Conservation (phyloP, 1,140 invertebrate species). For the Medauroidea extradentata region DNA sequence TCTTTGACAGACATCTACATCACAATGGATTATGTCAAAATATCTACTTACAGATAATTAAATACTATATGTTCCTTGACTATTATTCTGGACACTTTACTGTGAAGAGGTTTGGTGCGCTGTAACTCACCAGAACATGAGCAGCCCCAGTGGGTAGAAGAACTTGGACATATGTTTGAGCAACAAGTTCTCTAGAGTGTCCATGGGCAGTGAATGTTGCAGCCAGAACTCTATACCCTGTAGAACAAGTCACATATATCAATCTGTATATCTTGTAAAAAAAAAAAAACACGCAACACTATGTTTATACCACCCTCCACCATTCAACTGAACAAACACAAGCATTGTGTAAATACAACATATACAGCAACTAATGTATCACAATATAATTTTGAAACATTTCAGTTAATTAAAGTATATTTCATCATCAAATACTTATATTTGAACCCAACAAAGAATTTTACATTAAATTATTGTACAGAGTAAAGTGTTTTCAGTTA, state of each 20-base stretch:
- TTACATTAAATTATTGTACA: too few species aligned
- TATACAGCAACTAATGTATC: too few species aligned
- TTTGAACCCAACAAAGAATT: too few species aligned
- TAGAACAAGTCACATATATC: too few species aligned
- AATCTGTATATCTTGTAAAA: slow-evolving; percentile 29
- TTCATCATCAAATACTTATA: too few species aligned
- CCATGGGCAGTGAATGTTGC: slow-evolving; percentile 43
- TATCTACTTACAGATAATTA: background rate
- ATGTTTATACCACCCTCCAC: background rate
- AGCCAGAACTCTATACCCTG: slow-evolving; percentile 47
- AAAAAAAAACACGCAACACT: slow-evolving; percentile 30
- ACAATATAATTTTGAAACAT: too few species aligned
- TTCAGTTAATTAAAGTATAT: too few species aligned
- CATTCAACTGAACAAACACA: background rate
- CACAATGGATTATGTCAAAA: background rate
- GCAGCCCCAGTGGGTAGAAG: slow-evolving; percentile 45
- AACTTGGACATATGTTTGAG: slow-evolving; percentile 43
- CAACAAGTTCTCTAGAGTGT: slow-evolving; percentile 44
- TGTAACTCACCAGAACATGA: slow-evolving; percentile 46
- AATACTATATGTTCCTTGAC: background rate
- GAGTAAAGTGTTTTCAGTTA: too few species aligned
- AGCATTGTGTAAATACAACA: too few species aligned
- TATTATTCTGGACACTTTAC: slow-evolving; percentile 18
- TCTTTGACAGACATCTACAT: slow-evolving; percentile 18
- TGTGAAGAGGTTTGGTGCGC: slow-evolving; percentile 29